Conservation (phyloP, 2,113 vertebrate genomes). For the Scartelaos histophorus region DNA sequence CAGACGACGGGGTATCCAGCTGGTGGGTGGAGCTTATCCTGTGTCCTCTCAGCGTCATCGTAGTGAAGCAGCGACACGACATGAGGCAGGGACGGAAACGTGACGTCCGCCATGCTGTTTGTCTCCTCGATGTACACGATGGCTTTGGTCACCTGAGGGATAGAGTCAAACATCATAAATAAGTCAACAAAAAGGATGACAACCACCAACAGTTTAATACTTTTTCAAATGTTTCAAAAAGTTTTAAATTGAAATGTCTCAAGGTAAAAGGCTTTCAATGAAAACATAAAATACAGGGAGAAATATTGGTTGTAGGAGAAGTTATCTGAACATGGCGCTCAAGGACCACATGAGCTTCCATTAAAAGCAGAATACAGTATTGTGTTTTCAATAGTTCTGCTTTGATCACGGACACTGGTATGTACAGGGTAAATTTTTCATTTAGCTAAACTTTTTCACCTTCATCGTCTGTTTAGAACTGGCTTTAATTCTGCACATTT, state of each 20-base stretch:
- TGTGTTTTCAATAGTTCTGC: not conserved
- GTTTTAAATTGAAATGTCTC: not conserved
- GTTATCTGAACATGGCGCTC: not conserved
- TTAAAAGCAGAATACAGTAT: not conserved
- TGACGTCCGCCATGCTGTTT: constrained; percentile 91
- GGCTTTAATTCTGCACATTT: constrained; percentile 13
- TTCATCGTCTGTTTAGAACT: not conserved
- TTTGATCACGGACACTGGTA: not conserved
- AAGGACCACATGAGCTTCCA: not conserved
- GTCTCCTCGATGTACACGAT: constrained; percentile 93
- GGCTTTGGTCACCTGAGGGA: constrained; percentile 83
- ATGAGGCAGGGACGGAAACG: constrained; percentile 90
- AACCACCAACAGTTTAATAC: too few species aligned
- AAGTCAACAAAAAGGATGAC: not conserved
- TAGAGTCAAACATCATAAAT: not conserved
- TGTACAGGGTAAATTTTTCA: not conserved
- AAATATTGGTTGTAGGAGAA: not conserved
- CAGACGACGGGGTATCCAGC: constrained; percentile 93
- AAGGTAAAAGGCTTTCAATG: not conserved
- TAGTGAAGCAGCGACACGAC: constrained; percentile 88
- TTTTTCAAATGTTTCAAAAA: too few species aligned
- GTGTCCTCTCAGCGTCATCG: constrained; percentile 76
- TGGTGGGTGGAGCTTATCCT: constrained; percentile 74
- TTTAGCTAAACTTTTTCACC: not conserved
- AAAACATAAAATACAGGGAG: not conserved